Base-by-base conservation (phyloP, 1,140 invertebrate genomes). In the Batillaria attramentaria region DNA sequence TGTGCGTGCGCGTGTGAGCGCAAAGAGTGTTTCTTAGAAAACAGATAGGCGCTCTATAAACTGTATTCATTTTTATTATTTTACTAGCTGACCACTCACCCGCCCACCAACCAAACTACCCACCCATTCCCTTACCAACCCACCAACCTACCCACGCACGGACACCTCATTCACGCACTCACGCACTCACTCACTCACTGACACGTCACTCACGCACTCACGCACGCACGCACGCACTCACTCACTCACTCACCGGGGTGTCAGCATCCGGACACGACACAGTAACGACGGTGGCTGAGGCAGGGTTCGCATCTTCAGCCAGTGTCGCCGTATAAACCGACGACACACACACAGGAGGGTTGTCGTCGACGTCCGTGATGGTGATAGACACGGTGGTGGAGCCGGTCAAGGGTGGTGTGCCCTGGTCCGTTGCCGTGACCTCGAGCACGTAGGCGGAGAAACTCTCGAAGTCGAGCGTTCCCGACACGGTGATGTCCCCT, bases 391-490 rank as follows among this genome's bases (percentile, higher is more conserved):
- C 69, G n/a, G 79, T 79, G 13, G 73, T 60, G 10, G 73, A 39
- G 28, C 54, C 62, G 8, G 70, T 74, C 35, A 62, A 65, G 31
- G 79, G 41, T 5, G 83, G 75, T 5, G 72, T 43, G 2, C 84
- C 86, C 54, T 77, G 72, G 70, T 86, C 85, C 28, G 76, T 78
- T 1, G 82, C 84, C 33, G 81, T 78, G 16, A 86, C 62, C 3
- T 70, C 79, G 41, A 86, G 81, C 10, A 35, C 74, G 79, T 87
- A 87, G n/a, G 80, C 72, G 13, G 78, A 43, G 2, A 42, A 78
- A n/a, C 83, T 80, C 78, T 87, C 86, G 50, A 78, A 86, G 68
- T 89, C 84, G 18, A 87, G 65, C 24, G 79, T 60, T 50, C 46
- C 82, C 72, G 72, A 42, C 5, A 79, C 42, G 24, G 77, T 77